Evolutionary conservation across 2,113 vertebrate genomes (phyloP), one percentile per base, ranked within the genome.

Genomic region (Paraplagusia blochii): DNA sequence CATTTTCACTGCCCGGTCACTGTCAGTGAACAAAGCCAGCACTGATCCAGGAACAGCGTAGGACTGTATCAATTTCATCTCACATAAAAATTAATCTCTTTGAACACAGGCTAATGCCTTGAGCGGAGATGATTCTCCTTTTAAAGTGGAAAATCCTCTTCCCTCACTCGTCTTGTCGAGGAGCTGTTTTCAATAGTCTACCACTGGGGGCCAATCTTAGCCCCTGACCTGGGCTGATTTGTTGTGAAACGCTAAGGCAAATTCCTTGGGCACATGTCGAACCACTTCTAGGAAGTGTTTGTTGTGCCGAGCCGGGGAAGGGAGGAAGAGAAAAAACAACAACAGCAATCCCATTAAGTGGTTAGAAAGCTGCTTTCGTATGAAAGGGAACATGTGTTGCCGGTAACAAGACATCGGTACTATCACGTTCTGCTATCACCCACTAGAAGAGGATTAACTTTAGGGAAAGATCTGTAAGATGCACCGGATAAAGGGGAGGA

Each of bases 291-390:
- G 82, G 77, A 75, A 81, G 58, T 66, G 81, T 85, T 70, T 80
- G 85, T 87, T 87, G 78, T 83, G 80, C 35, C 44, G 71, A 53
- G 68, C 14, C 9, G 53, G 76, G 76, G 60, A 15, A 17, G 11
- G 18, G 68, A 53, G 40, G 62, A 11, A 47, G 11, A 64, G 45
- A 42, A 63, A 12, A 62, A 84, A 82, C 79, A 86, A 85, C 81
- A 85, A 68, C 82, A 90, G 38, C 38, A 90, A 90, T 90, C 89
- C 85, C 72, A 88, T 90, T 90, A 87, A 86, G 84, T 83, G 86
- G 79, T 79, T 71, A 36, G 53, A 75, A 75, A 71, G 69, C 70
- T 60, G 79, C 63, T 68, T 70, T 63, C 67, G 74, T 80, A 63
- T 85, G 82, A 83, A 89, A 80, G 76, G 63, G 74, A 84, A 85